phyloP scores from a whole-genome alignment of 1,140 invertebrate species.

The Zaprionus gabonicus region DNA sequence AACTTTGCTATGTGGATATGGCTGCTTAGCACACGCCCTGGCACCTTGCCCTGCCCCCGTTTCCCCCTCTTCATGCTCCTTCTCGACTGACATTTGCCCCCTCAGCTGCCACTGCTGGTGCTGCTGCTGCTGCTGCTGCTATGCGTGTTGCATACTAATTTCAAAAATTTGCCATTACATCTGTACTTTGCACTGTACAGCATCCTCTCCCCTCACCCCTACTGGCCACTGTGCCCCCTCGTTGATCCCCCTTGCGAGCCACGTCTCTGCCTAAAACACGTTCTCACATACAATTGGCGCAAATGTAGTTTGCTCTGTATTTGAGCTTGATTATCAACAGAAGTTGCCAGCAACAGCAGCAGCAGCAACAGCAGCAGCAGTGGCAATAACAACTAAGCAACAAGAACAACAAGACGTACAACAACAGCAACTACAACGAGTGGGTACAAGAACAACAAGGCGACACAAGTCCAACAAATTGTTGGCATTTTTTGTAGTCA shows the following conservation, averaged over 20 bases:
- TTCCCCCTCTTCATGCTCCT: neutral
- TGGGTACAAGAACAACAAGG: neutral
- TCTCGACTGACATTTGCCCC: slow-evolving; percentile 24
- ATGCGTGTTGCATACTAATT: slow-evolving; percentile 78
- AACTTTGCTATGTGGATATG: slow-evolving; percentile 29
- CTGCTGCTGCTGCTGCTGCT: slow-evolving; percentile 30
- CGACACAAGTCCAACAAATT: slow-evolving; percentile 57
- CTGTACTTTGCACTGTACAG: slow-evolving; percentile 63
- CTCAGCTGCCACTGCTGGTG: neutral
- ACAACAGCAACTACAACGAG: slow-evolving; percentile 8
- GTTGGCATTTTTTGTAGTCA: slow-evolving; percentile 64
- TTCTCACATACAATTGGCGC: slow-evolving; percentile 53
- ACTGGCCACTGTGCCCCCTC: neutral
- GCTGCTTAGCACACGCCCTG: slow-evolving; percentile 30
- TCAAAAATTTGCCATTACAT: slow-evolving; percentile 79
- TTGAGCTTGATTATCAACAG: slow-evolving; percentile 65
- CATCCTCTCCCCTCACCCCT: slow-evolving; percentile 1
- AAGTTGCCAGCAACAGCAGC: slow-evolving; percentile 27
- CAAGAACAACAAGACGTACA: slow-evolving; percentile 14
- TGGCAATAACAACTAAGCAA: slow-evolving; percentile 1
- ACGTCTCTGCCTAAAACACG: slow-evolving; percentile 28
- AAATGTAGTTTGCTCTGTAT: slow-evolving; percentile 51
- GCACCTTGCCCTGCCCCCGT: neutral
- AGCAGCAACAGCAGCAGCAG: too few relatives aligned
- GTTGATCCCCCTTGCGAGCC: neutral